Conservation (phyloP, 2,797 vertebrate genomes). For the Macrochelys suwanniensis region DNA sequence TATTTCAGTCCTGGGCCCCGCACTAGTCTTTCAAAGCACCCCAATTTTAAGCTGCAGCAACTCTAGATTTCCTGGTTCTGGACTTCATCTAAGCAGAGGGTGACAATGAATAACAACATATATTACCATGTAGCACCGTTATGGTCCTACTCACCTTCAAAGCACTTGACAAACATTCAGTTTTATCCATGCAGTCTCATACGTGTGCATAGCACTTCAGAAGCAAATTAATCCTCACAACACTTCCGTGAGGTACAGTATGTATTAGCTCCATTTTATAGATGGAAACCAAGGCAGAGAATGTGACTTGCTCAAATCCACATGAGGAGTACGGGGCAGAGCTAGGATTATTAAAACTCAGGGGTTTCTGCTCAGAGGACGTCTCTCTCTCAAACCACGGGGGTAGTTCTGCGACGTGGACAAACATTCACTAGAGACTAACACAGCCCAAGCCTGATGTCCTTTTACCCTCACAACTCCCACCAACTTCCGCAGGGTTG, state of each 20-base stretch:
- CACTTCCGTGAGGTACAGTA: background rate
- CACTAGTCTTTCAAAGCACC: background rate
- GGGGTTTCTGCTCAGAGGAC: background rate
- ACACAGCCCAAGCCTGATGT: background rate
- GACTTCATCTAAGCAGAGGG: constrained; percentile 1
- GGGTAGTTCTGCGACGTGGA: background rate
- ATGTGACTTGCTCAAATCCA: background rate
- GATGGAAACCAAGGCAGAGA: background rate
- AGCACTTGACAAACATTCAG: background rate
- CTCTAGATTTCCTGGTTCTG: background rate
- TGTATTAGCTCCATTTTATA: background rate
- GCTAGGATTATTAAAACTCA: background rate
- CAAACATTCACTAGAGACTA: background rate
- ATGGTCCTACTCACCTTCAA: background rate
- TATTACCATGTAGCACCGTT: background rate
- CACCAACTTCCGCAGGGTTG: background rate
- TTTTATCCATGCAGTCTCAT: background rate
- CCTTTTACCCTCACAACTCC: background rate
- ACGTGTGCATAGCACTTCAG: background rate
- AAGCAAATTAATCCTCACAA: constrained; percentile 24
- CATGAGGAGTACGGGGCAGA: background rate
- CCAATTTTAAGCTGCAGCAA: background rate
- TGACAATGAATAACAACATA: background rate
- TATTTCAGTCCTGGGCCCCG: background rate
- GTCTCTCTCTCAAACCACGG: background rate